Evolutionary conservation across 2,797 vertebrate species (phyloP).

Genomic region (Staurois parvus): DNA sequence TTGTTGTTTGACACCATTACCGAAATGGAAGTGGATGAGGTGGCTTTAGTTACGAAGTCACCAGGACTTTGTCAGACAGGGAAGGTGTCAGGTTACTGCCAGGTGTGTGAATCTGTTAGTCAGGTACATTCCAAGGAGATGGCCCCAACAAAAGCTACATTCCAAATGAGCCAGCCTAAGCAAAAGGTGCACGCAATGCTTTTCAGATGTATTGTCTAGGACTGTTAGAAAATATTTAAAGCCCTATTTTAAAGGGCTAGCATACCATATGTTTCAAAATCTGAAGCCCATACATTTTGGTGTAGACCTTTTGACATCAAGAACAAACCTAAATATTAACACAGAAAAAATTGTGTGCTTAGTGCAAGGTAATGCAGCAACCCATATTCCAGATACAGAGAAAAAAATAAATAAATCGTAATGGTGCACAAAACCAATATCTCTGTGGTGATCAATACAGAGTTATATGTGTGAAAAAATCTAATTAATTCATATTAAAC

Average conservation of each 20-base stretch:
- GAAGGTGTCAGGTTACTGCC: constrained; percentile 41
- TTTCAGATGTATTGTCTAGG: constrained; percentile 67
- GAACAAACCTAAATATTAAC: no score
- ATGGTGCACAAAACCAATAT: no score
- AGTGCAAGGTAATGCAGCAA: no score
- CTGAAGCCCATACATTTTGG: neutral
- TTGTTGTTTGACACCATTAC: neutral
- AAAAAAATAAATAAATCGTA: no score
- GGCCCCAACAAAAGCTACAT: constrained; percentile 4
- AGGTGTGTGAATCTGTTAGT: constrained; percentile 63
- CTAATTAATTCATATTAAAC: no score
- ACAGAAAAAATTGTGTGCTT: no score
- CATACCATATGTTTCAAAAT: neutral
- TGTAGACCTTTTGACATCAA: no score
- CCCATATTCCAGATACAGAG: no score
- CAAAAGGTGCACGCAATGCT: constrained; percentile 70
- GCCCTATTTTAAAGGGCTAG: neutral
- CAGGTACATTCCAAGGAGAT: constrained; percentile 61
- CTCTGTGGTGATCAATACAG: no score
- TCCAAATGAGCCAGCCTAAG: constrained; percentile 65
- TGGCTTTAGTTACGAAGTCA: neutral
- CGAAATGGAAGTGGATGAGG: neutral
- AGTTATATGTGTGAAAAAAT: no score
- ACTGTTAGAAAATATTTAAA: constrained; percentile 1
- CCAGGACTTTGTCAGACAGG: constrained; percentile 16